Conservation (phyloP, 64 coral and sea anemone species). For the Cladopsammia gracilis region DNA sequence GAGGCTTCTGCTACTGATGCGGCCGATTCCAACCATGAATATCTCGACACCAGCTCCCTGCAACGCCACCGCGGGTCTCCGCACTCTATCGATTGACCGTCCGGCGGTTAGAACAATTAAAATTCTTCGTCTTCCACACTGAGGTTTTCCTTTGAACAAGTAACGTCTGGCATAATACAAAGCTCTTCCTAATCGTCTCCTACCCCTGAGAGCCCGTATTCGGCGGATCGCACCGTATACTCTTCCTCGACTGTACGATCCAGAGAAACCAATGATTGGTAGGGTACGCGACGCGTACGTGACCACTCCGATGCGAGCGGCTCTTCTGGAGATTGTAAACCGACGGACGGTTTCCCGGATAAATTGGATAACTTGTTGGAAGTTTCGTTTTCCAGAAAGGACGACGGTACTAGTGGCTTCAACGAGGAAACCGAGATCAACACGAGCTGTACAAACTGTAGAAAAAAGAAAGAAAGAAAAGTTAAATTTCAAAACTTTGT, state of each 20-base stretch:
- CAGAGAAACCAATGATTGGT: slow-evolving; percentile 6
- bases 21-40: slow-evolving; percentile 12
- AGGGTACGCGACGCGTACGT: slow-evolving; percentile 16
- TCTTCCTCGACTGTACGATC: neutral
- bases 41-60: slow-evolving; percentile 55
- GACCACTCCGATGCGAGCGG: slow-evolving; percentile 40
- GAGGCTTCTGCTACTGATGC: neutral
- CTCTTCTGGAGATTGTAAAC: slow-evolving; percentile 31
- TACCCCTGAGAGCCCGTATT: slow-evolving; percentile 37
- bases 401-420: slow-evolving; percentile 20
- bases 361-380: slow-evolving; percentile 27
- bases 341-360: slow-evolving; percentile 18
- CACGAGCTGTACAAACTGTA: slow-evolving; percentile 55
- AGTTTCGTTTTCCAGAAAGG: neutral
- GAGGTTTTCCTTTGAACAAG: slow-evolving; percentile 64
- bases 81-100: slow-evolving; percentile 43
- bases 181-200: slow-evolving; percentile 31
- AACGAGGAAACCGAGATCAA: slow-evolving; percentile 72
- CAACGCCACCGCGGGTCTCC: neutral
- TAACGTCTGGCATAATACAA: slow-evolving; percentile 43
- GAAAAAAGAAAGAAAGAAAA: neutral
- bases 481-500: too few relatives aligned
- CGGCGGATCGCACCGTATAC: neutral
- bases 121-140: slow-evolving; percentile 70
- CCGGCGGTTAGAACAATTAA: slow-evolving; percentile 37